A percentile compares a stretch with the other conserved stretches of the same genome.
Conservation (phyloP, 2,888 invertebrate genomes). For the Selenia dentaria region DNA sequence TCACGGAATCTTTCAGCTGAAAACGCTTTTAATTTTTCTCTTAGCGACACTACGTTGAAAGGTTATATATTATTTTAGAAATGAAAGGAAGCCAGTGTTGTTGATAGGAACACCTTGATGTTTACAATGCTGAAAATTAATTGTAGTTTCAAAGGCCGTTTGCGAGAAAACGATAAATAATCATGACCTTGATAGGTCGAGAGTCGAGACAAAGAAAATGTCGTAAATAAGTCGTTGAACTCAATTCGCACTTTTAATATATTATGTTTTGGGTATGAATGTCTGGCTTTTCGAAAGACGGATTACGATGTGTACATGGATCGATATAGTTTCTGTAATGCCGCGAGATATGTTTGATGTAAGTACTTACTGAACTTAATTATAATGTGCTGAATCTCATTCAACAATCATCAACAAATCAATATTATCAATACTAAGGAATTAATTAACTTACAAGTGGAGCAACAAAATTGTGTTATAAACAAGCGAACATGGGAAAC, state of each 20-base stretch:
- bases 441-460: no score
- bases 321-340: no score
- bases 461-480: no score
- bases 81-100: constrained; percentile 13
- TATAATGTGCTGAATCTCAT: no score
- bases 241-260: not conserved
- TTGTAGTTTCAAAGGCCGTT: constrained; percentile 3
- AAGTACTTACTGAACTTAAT: no score
- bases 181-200: not conserved
- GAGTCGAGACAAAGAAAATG: constrained; percentile 8
- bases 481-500: no score
- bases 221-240: constrained; percentile 8
- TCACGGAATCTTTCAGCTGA: constrained; percentile 18
- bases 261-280: no score
- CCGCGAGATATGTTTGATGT: no score
- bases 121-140: constrained; percentile 9
- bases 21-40: constrained; percentile 18
- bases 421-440: no score
- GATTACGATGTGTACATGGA: no score
- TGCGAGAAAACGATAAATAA: constrained; percentile 10
- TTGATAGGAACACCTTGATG: not conserved
- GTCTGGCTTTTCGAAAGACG: no score
- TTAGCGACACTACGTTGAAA: constrained; percentile 16
- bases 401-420: no score
- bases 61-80: constrained; percentile 24